phyloP scores from a whole-genome alignment of 2,888 invertebrate species.

The Cantharis rufa region DNA sequence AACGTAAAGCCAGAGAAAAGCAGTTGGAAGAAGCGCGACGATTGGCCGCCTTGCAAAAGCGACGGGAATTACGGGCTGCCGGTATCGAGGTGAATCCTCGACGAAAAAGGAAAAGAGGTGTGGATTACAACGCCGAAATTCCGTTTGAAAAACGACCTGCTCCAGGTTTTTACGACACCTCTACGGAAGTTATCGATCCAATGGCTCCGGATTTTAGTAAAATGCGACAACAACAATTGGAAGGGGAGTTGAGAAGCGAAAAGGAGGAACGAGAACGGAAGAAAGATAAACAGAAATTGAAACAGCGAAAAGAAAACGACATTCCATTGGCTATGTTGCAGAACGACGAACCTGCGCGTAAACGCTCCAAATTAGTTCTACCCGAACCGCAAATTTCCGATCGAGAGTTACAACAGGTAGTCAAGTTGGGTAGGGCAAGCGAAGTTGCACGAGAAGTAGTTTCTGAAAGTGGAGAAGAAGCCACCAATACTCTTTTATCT shows the following conservation, averaged over 20 bases:
- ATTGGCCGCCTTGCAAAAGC: slow-evolving; percentile 94
- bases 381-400: slow-evolving; percentile 98
- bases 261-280: slow-evolving; percentile 91
- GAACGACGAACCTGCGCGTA: slow-evolving; percentile 86
- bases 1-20: slow-evolving; percentile 94
- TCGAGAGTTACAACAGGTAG: slow-evolving; percentile 87
- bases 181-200: slow-evolving; percentile 85
- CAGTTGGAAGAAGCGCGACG: slow-evolving; percentile 97
- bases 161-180: slow-evolving; percentile 93
- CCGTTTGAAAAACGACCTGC: slow-evolving; percentile 96
- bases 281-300: slow-evolving; percentile 94
- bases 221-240: slow-evolving; percentile 88
- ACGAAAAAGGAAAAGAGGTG: slow-evolving; percentile 81
- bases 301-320: slow-evolving; percentile 94
- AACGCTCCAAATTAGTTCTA: slow-evolving; percentile 92
- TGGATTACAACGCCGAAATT: slow-evolving; percentile 96
- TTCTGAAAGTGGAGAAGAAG: slow-evolving; percentile 73
- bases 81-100: slow-evolving; percentile 74
- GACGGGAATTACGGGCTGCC: slow-evolving; percentile 95
- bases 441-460: slow-evolving; percentile 90
- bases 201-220: slow-evolving; percentile 88
- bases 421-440: slow-evolving; percentile 87
- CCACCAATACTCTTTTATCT: slow-evolving; percentile 85
- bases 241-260: slow-evolving; percentile 88
- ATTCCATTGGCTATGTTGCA: slow-evolving; percentile 88